phyloP scores from a whole-genome alignment of 2,888 invertebrate genomes.

The Hemistola chrysoprasaria region DNA sequence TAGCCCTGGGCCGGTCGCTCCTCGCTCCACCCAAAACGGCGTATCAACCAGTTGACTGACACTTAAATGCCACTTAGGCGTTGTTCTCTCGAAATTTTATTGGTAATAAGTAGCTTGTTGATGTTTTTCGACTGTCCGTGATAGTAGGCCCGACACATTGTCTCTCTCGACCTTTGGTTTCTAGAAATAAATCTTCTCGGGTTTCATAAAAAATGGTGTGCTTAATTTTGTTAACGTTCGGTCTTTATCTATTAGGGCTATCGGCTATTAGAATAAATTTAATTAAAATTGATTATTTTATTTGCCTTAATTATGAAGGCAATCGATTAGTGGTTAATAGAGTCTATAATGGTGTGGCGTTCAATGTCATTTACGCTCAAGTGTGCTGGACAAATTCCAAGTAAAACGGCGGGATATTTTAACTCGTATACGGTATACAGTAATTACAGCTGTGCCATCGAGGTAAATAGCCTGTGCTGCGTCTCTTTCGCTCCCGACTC shows the following conservation, averaged over 20 bases:
- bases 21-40: constrained; percentile 47
- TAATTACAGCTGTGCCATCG: constrained; percentile 75
- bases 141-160: constrained; percentile 27
- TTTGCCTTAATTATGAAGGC: constrained; percentile 10
- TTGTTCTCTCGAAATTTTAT: constrained; percentile 75
- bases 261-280: constrained; percentile 2
- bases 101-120: constrained; percentile 69
- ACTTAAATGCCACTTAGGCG: constrained; percentile 76
- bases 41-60: constrained; percentile 76
- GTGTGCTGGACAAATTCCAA: constrained; percentile 47
- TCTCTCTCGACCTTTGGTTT: constrained; percentile 31
- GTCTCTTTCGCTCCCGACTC: constrained; percentile 50
- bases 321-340: constrained; percentile 36
- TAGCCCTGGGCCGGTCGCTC: constrained; percentile 44
- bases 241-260: constrained; percentile 1
- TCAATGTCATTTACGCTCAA: constrained; percentile 46
- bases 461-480: constrained; percentile 66
- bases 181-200: constrained; percentile 19
- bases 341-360: constrained; percentile 50
- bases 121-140: constrained; percentile 49
- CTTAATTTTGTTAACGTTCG: constrained; percentile 9
- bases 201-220: constrained; percentile 15
- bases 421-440: constrained; percentile 63
- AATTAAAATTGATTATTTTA: constrained; percentile 1
- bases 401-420: constrained; percentile 67